Conservation (phyloP, 92 coral and sea anemone genomes). For the Desmophyllum pertusum region DNA sequence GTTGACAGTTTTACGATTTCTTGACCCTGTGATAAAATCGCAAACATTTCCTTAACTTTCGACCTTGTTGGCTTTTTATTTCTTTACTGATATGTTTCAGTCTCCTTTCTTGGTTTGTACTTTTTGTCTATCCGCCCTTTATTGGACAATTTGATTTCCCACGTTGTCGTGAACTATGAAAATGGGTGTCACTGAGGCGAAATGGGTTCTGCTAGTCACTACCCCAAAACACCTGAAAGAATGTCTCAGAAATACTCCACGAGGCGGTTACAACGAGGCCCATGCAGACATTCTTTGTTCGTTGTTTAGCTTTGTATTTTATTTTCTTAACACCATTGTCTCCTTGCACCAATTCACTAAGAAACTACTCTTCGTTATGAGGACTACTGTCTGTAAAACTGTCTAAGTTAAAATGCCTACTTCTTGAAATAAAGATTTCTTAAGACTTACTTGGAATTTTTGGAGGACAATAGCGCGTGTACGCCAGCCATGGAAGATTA, state of each 20-base stretch:
- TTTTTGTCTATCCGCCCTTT: background rate
- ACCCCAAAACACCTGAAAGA: background rate
- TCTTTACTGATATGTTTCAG: too few species aligned
- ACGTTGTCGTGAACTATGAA: background rate
- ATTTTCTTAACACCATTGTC: background rate
- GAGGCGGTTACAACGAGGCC: background rate
- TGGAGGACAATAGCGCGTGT: constrained; percentile 94
- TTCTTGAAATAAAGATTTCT: background rate
- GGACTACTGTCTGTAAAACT: background rate
- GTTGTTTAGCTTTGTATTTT: background rate
- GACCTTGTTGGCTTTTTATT: background rate
- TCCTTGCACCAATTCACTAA: background rate
- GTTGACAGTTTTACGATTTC: constrained; percentile 35
- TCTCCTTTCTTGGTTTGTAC: background rate
- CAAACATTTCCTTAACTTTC: background rate
- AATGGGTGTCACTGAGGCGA: too few species aligned
- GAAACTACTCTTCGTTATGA: background rate
- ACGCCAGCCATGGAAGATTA: constrained; percentile 84
- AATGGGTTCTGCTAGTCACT: background rate
- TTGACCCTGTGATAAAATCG: constrained; percentile 50
- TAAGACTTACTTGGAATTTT: constrained; percentile 91
- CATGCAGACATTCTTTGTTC: background rate
- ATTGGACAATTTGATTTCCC: background rate
- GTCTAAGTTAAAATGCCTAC: background rate
- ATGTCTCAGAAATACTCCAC: background rate